Conservation (phyloP, 2,888 invertebrate species). For the Steinernema scapterisci region DNA sequence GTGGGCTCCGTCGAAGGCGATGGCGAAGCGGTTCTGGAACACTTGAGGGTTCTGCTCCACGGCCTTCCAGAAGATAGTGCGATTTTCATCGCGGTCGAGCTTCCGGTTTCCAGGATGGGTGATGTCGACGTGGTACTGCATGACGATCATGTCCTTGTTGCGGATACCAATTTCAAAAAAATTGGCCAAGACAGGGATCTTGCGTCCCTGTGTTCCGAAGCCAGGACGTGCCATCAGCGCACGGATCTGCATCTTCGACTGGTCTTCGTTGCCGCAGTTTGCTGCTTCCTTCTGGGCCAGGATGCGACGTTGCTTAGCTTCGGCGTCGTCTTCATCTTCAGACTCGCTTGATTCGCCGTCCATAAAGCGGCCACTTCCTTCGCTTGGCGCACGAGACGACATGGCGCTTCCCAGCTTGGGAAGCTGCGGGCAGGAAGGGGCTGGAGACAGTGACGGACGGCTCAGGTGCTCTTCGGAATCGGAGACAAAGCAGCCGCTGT, state of each 20-base stretch:
- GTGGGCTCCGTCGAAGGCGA: slow-evolving; percentile 63
- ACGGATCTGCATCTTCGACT: slow-evolving; percentile 47
- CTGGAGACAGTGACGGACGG: not conserved
- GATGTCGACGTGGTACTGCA: slow-evolving; percentile 63
- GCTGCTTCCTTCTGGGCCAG: not conserved
- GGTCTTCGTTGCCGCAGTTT: not conserved
- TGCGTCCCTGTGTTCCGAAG: slow-evolving; percentile 52
- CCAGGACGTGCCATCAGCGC: slow-evolving; percentile 54
- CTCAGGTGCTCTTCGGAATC: not conserved
- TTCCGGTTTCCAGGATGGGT: slow-evolving; percentile 58
- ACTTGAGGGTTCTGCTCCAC: slow-evolving; percentile 51
- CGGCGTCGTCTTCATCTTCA: not conserved
- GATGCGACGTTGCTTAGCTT: not conserved
- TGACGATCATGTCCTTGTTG: slow-evolving; percentile 52
- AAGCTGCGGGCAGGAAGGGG: not conserved
- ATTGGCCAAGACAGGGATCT: slow-evolving; percentile 56
- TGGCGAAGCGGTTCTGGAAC: slow-evolving; percentile 57
- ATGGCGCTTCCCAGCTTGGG: not conserved
- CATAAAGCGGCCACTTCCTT: not conserved
- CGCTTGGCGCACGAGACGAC: not conserved
- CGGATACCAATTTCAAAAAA: slow-evolving; percentile 57
- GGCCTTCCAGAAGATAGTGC: slow-evolving; percentile 61
- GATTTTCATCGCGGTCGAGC: slow-evolving; percentile 60
- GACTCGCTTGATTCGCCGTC: slow-evolving; percentile 1
- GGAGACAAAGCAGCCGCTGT: not conserved